phyloP scores from a whole-genome alignment of 2,888 invertebrate species.

The Epicampocera succincta region DNA sequence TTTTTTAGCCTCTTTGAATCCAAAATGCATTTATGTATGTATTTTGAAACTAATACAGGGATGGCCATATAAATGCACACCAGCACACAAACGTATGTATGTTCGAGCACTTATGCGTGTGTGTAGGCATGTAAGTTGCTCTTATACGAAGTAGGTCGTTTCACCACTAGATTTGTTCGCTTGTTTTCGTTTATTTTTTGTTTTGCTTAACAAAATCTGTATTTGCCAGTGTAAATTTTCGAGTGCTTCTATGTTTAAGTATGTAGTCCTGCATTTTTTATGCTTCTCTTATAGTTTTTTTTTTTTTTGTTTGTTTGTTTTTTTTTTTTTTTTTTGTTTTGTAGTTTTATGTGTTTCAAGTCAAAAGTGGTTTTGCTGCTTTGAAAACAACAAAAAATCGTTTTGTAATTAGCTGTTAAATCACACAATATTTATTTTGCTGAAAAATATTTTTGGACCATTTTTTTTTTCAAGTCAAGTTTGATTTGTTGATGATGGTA shows the following conservation, averaged over 20 bases:
- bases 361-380: constrained; percentile 59
- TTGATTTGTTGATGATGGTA: neutral
- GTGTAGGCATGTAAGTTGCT: too few relatives aligned
- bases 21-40: neutral
- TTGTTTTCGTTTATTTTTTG: too few relatives aligned
- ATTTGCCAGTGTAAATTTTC: neutral
- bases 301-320: neutral
- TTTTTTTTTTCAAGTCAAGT: neutral
- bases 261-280: constrained; percentile 22
- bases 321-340: neutral
- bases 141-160: constrained; percentile 62
- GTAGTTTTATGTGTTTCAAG: constrained; percentile 23
- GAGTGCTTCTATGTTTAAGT: constrained; percentile 27
- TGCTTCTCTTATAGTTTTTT: constrained; percentile 5
- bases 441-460: constrained; percentile 13
- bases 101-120: neutral
- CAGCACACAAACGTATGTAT: neutral
- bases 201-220: constrained; percentile 3
- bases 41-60: neutral
- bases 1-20: constrained; percentile 23
- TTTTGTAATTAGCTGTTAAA: constrained; percentile 60
- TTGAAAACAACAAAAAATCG: constrained; percentile 46
- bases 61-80: neutral
- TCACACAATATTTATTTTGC: constrained; percentile 21
- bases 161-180: constrained; percentile 55